Conservation (phyloP, 2,113 vertebrate species). For the Jacana jacana region DNA sequence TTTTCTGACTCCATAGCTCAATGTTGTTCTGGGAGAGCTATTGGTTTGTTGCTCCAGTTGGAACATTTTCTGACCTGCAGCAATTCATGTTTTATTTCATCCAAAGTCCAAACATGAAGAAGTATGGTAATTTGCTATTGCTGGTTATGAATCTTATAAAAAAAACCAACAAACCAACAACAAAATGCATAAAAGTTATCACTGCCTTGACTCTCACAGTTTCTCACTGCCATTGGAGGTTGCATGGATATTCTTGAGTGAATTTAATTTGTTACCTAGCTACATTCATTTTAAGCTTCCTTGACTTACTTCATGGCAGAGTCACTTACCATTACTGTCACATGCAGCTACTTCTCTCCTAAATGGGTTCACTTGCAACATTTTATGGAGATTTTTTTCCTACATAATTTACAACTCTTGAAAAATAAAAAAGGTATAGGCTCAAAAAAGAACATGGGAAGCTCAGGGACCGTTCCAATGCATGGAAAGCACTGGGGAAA, state of each 20-base stretch:
- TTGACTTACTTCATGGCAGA: background rate
- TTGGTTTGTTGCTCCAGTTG: background rate
- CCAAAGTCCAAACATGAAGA: background rate
- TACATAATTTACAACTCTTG: conserved; percentile 8
- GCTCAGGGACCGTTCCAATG: background rate
- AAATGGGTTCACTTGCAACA: background rate
- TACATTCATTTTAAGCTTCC: background rate
- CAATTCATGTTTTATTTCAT: background rate
- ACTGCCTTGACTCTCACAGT: background rate
- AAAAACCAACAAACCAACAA: background rate
- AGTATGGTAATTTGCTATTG: background rate
- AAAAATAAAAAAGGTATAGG: background rate
- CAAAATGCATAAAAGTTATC: background rate
- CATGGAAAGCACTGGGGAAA: background rate
- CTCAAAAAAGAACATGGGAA: background rate
- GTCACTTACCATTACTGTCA: background rate
- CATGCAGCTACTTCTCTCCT: background rate
- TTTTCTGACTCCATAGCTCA: background rate
- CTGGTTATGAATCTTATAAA: background rate
- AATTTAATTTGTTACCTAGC: background rate
- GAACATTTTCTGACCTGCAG: background rate
- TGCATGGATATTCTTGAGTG: background rate
- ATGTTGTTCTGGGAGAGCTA: background rate
- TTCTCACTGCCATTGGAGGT: background rate
- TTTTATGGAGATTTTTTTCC: background rate